Percentiles rank a stretch among this genome's conserved stretches.
Conservation (phyloP, 2,113 vertebrate genomes). For the Syrmaticus mikado region DNA sequence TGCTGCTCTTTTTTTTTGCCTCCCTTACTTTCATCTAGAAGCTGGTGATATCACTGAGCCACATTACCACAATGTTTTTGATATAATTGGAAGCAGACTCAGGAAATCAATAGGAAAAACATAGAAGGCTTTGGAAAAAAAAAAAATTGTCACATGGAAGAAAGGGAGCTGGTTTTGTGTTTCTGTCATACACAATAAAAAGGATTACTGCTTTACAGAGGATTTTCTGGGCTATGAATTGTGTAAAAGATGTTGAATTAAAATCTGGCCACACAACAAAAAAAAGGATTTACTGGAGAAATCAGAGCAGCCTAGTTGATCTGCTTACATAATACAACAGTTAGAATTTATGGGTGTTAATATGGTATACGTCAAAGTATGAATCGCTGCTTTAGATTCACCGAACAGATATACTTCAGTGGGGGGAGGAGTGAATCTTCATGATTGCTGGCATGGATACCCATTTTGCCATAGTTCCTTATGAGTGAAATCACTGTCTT, state of each 20-base stretch:
- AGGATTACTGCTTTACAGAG: not conserved
- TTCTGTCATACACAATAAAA: not conserved
- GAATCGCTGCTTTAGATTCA: not conserved
- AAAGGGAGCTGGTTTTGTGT: not conserved
- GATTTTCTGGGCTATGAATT: not conserved
- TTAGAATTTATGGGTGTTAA: not conserved
- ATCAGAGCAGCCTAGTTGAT: not conserved
- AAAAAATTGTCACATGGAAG: not conserved
- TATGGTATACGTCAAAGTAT: not conserved
- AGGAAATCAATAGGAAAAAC: slow-evolving; percentile 9
- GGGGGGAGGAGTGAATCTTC: not conserved
- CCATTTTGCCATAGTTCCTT: not conserved
- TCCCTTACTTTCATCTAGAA: not conserved
- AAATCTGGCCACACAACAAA: not conserved
- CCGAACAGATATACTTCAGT: not conserved
- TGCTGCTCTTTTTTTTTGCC: not conserved
- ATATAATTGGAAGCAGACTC: not conserved
- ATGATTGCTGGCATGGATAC: not conserved
- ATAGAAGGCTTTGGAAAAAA: not conserved
- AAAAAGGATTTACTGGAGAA: not conserved
- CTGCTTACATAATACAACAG: not conserved
- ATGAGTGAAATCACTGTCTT: not conserved
- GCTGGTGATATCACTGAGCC: not conserved
- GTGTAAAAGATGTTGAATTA: not conserved
- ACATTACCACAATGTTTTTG: slow-evolving; percentile 12